Percentiles rank a stretch among this genome's conserved stretches.
phyloP scores from a whole-genome alignment of 2,888 invertebrate genomes.

The Seladonia tumulorum region DNA sequence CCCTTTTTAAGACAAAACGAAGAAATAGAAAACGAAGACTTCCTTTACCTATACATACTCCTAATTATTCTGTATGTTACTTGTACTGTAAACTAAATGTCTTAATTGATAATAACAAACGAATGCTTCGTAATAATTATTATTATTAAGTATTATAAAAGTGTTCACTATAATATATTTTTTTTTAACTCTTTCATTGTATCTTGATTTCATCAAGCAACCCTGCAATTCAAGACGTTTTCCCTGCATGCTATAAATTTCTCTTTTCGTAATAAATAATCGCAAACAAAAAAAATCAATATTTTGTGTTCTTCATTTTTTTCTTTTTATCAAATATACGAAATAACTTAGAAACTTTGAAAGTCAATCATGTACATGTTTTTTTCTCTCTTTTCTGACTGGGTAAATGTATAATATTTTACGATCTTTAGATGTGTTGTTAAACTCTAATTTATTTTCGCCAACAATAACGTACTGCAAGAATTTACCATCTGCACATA shows the following conservation, averaged over 20 bases:
- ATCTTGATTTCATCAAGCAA: constrained; percentile 32
- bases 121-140: constrained; percentile 41
- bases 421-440: constrained; percentile 49
- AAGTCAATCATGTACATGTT: constrained; percentile 34
- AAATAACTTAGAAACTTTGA: constrained; percentile 35
- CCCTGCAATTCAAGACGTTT: constrained; percentile 30
- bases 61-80: constrained; percentile 50
- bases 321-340: constrained; percentile 20
- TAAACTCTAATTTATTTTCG: constrained; percentile 65
- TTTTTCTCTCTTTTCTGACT: constrained; percentile 29
- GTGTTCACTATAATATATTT: constrained; percentile 37
- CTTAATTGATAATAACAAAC: constrained; percentile 58
- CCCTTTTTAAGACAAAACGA: constrained; percentile 19
- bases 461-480: constrained; percentile 58
- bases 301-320: constrained; percentile 17
- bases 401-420: constrained; percentile 49
- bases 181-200: constrained; percentile 31
- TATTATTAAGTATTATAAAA: constrained; percentile 57
- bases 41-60: constrained; percentile 46
- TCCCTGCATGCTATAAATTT: constrained; percentile 20
- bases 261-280: constrained; percentile 38
- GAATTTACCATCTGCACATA: constrained; percentile 49
- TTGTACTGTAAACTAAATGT: constrained; percentile 55
- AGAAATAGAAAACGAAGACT: constrained; percentile 48
- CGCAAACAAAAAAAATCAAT: constrained; percentile 45